A percentile compares a stretch with the other conserved stretches of the same genome.
phyloP scores from a whole-genome alignment of 2,113 vertebrate species.

The Smithornis capensis region DNA sequence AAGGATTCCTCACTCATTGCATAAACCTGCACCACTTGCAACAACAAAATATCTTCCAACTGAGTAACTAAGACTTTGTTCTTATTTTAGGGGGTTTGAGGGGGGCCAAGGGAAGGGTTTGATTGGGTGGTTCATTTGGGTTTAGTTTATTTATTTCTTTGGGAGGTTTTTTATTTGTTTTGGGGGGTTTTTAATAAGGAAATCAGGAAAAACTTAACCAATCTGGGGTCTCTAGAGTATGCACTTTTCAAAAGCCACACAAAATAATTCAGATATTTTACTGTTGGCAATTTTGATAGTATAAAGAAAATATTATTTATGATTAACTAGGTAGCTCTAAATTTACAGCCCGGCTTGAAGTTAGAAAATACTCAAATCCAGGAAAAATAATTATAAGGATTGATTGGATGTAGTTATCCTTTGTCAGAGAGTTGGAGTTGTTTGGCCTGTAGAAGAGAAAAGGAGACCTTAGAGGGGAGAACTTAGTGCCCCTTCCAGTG shows the following conservation, averaged over 20 bases:
- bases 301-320: not conserved
- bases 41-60: not conserved
- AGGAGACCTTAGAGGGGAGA: not conserved
- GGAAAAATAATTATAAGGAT: not conserved
- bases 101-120: not conserved
- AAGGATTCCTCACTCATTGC: not conserved
- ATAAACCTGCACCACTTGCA: not conserved
- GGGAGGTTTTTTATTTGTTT: no score
- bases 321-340: not conserved
- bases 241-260: not conserved
- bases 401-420: not conserved
- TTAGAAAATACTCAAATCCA: not conserved
- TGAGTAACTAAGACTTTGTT: not conserved
- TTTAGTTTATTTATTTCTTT: not conserved
- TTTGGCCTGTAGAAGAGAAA: not conserved
- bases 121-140: no score
- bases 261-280: not conserved
- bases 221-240: not conserved
- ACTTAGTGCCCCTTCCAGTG: not conserved
- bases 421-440: not conserved
- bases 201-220: not conserved
- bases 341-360: not conserved
- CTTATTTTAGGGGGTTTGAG: not conserved
- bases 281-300: not conserved
- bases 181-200: not conserved